phyloP scores from a whole-genome alignment of 2,113 vertebrate genomes.

The Varanus salvator region DNA sequence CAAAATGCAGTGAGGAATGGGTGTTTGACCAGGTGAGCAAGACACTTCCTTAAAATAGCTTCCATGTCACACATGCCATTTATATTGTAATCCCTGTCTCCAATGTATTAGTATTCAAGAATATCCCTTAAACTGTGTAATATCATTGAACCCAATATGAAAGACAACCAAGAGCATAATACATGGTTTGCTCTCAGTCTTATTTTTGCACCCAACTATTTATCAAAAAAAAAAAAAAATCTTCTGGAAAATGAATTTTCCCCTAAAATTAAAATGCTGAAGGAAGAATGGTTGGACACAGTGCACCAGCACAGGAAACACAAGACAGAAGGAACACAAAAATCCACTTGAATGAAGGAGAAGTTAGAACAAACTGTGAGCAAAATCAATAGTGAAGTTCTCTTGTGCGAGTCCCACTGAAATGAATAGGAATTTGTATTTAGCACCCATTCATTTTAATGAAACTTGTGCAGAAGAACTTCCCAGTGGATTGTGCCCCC shows the following conservation, averaged over 20 bases:
- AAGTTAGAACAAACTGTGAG: slow-evolving; percentile 66
- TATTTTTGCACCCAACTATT: slow-evolving; percentile 51
- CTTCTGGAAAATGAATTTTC: slow-evolving; percentile 56
- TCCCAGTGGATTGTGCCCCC: slow-evolving; percentile 25
- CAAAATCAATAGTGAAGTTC: slow-evolving; percentile 28
- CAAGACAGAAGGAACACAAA: slow-evolving; percentile 86
- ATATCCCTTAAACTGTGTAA: slow-evolving; percentile 46
- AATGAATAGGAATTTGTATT: neutral
- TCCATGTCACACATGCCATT: slow-evolving; percentile 97
- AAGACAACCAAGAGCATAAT: slow-evolving; percentile 54
- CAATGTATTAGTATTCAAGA: slow-evolving; percentile 43
- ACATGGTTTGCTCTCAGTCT: slow-evolving; percentile 55
- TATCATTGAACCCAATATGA: slow-evolving; percentile 32
- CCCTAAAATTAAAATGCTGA: slow-evolving; percentile 71
- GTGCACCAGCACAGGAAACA: slow-evolving; percentile 81
- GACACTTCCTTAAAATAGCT: slow-evolving; percentile 88
- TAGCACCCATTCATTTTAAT: slow-evolving; percentile 30
- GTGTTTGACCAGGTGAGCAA: slow-evolving; percentile 99
- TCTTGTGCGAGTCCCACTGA: slow-evolving; percentile 12
- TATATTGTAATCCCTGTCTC: slow-evolving; percentile 55
- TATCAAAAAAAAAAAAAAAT: slow-evolving; percentile 33
- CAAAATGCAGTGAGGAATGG: slow-evolving; percentile 99
- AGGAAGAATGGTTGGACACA: slow-evolving; percentile 87
- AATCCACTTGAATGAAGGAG: slow-evolving; percentile 83
- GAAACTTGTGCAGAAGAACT: slow-evolving; percentile 15